Base-by-base conservation (phyloP, 1,140 invertebrate genomes). In the Littorina saxatilis region DNA sequence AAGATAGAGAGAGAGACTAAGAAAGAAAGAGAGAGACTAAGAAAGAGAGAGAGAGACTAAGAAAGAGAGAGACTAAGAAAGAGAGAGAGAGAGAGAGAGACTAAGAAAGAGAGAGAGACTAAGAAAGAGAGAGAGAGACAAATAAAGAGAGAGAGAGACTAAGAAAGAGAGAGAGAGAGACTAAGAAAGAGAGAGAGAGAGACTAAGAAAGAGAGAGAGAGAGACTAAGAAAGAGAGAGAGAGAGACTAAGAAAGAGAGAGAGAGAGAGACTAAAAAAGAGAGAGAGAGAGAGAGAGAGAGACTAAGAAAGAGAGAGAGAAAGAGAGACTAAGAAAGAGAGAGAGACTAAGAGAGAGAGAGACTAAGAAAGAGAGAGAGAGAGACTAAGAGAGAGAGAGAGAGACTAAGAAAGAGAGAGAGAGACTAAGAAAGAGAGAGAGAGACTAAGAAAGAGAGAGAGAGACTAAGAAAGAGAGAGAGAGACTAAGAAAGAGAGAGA, bases 271-370 rank as follows among this genome's bases (percentile, higher is more conserved):
- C 27, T 47, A 27, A 75, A 27, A 75, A 5, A 50, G 40, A 75
- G n/a, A 50, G n/a, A 75, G 40, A 75, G n/a, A 75, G 40, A 50
- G 40, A 75, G n/a, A 75, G 40, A 75, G n/a, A 75, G 40, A 75
- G 40, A 75, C 9, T 17, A 11, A 39, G 29, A 73, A 23, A 23
- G 29, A 73, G 70, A 73, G 29, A 35, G 70, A 23, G 29, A 29
- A 35, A 32, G 23, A 72, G 43, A 47, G 43, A 17, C 5, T 5
- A 47, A 47, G 43, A 47, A n/a, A n/a, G n/a, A n/a, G n/a, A 5
- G 43, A 39, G 68, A 72, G 68, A 72, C 5, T 17, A 40, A 72
- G 35, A 37, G 35, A 37, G 35, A 40, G n/a, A n/a, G n/a, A n/a
- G n/a, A n/a, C n/a, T 37, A 32, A 35, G 35, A 72, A 32, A 72